phyloP scores from a whole-genome alignment of 2,113 vertebrate genomes.

The Neolamprologus devosi region DNA sequence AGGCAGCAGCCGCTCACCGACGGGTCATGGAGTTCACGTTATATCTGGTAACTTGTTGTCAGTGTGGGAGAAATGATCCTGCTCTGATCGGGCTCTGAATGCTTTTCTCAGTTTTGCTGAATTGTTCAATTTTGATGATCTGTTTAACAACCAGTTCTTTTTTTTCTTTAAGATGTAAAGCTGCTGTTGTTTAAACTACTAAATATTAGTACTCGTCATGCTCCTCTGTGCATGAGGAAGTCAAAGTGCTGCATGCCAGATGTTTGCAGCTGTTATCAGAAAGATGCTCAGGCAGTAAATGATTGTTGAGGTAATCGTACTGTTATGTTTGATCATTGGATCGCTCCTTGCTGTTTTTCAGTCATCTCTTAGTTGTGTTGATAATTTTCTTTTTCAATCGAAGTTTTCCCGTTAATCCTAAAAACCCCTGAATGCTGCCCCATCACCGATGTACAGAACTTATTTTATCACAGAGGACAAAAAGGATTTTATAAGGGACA shows the following conservation, averaged over 20 bases:
- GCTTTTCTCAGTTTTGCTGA: background rate
- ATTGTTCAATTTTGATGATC: background rate
- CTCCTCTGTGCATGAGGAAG: background rate
- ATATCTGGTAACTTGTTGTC: background rate
- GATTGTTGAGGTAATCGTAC: background rate
- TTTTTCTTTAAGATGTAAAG: background rate
- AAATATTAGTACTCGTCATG: background rate
- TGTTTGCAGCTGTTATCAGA: background rate
- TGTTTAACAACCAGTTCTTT: background rate
- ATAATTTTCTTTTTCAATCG: background rate
- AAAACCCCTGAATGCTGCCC: background rate
- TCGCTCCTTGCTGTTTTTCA: background rate
- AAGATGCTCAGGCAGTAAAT: background rate
- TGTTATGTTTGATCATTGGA: background rate
- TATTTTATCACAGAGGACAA: background rate
- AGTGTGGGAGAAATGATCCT: background rate
- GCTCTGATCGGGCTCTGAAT: background rate
- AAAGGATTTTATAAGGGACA: background rate
- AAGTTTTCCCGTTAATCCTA: background rate
- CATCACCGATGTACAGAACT: background rate
- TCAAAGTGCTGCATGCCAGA: background rate
- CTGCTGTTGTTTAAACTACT: background rate
- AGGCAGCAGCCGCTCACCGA: background rate
- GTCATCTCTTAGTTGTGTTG: background rate
- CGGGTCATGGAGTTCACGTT: fast-evolving